Conservation (phyloP, 2,888 invertebrate genomes). For the Eumerus sabulonum region DNA sequence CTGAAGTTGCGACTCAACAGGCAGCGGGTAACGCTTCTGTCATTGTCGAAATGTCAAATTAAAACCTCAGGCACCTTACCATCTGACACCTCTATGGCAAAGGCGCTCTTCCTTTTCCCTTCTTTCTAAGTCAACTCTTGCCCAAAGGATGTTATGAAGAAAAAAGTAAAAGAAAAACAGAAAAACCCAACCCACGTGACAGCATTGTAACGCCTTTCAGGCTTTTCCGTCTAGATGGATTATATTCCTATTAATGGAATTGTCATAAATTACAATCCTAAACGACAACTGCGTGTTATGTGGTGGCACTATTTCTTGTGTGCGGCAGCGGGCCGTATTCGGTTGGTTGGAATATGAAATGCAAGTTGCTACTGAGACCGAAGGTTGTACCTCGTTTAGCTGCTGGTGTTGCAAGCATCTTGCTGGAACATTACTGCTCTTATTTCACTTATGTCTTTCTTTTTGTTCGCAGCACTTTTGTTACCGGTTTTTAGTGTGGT, state of each 20-base stretch:
- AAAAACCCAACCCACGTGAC: conserved; percentile 29
- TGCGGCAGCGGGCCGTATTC: conserved; percentile 20
- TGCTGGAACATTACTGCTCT: not conserved
- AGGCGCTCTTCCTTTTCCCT: conserved; percentile 11
- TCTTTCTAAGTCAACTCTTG: not conserved
- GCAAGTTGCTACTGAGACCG: conserved; percentile 28
- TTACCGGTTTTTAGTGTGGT: conserved; percentile 36
- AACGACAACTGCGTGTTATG: conserved; percentile 62
- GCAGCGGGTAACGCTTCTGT: conserved; percentile 17
- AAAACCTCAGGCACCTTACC: conserved; percentile 32
- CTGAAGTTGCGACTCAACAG: too few species aligned
- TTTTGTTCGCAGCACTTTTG: conserved; percentile 5
- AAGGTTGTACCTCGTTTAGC: conserved; percentile 42
- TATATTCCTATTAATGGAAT: conserved; percentile 60
- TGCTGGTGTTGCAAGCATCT: conserved; percentile 33
- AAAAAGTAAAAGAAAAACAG: not conserved
- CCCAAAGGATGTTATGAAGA: not conserved
- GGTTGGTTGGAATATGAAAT: conserved; percentile 29
- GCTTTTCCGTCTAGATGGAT: conserved; percentile 10
- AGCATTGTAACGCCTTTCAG: not conserved
- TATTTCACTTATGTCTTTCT: not conserved
- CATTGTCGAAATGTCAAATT: conserved; percentile 49
- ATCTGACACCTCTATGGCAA: conserved; percentile 46
- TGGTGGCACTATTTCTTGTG: conserved; percentile 45
- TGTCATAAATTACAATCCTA: conserved; percentile 61